phyloP scores from a whole-genome alignment of 2,113 vertebrate genomes.

The Narcine bancroftii region DNA sequence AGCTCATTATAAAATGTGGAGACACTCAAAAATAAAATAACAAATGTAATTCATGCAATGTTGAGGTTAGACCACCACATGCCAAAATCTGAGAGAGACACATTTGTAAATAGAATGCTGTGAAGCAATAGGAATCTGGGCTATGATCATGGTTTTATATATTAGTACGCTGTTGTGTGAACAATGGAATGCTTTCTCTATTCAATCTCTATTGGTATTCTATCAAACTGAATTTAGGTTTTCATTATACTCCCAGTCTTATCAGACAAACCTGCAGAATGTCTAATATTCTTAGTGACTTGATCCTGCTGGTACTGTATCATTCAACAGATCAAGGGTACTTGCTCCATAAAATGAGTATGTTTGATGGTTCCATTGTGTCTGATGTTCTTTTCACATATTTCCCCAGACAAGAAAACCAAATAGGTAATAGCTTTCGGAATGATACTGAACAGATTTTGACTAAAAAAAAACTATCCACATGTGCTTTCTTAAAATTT shows the following conservation, averaged over 20 bases:
- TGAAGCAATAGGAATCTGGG: background rate
- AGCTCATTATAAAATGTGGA: background rate
- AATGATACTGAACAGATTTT: slow-evolving; percentile 33
- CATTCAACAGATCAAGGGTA: slow-evolving; percentile 27
- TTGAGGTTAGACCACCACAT: slow-evolving; percentile 23
- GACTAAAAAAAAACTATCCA: slow-evolving; percentile 26
- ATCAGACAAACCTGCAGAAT: slow-evolving; percentile 6
- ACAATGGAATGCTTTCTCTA: background rate
- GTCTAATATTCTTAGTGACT: slow-evolving; percentile 15
- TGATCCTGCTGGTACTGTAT: slow-evolving; percentile 19
- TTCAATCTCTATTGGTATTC: slow-evolving; percentile 11
- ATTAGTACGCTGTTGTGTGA: background rate
- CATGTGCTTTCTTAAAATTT: slow-evolving; percentile 1
- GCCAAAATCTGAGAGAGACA: slow-evolving; percentile 15
- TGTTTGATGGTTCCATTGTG: slow-evolving; percentile 30
- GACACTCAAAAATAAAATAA: background rate
- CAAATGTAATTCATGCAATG: slow-evolving; percentile 10
- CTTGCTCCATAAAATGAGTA: slow-evolving; percentile 14
- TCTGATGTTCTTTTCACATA: background rate
- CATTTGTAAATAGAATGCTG: background rate
- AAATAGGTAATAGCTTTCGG: slow-evolving; percentile 29
- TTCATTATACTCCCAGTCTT: slow-evolving; percentile 11
- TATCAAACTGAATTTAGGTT: slow-evolving; percentile 24
- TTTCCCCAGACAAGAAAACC: slow-evolving; percentile 12
- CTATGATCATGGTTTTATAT: slow-evolving; percentile 9